phyloP scores from a whole-genome alignment of 2,797 vertebrate species.

The Benthosema pterotum region DNA sequence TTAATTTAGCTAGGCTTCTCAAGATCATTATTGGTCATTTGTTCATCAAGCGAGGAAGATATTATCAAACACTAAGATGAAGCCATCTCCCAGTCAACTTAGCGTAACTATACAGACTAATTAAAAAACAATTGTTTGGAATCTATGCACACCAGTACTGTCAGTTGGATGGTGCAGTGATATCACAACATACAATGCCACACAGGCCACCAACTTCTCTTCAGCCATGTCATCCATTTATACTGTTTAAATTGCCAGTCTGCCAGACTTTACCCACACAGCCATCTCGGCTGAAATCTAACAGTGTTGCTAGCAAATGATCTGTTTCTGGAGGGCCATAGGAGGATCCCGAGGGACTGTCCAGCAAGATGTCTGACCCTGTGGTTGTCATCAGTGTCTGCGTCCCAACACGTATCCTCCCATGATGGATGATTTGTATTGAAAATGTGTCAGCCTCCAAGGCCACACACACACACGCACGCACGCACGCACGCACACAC shows the following conservation, averaged over 20 bases:
- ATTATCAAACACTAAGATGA: too few relatives aligned
- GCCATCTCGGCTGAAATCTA: neutral
- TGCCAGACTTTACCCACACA: neutral
- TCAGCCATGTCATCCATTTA: too few relatives aligned
- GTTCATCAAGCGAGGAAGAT: too few relatives aligned
- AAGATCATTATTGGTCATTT: neutral
- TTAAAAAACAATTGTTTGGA: too few relatives aligned
- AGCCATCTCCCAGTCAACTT: too few relatives aligned
- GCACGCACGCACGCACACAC: constrained; percentile 6
- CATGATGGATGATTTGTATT: constrained; percentile 64
- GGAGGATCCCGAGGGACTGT: constrained; percentile 29
- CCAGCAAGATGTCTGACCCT: constrained; percentile 43
- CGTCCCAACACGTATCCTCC: constrained; percentile 42
- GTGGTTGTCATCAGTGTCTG: constrained; percentile 43
- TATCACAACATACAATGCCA: too few relatives aligned
- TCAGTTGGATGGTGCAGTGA: too few relatives aligned
- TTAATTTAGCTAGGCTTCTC: constrained; percentile 10
- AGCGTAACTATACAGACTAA: too few relatives aligned
- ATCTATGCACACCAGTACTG: too few relatives aligned
- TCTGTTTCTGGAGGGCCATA: constrained; percentile 22
- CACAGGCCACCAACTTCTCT: too few relatives aligned
- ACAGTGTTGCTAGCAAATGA: constrained; percentile 1
- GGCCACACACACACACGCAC: constrained; percentile 6
- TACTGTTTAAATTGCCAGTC: neutral
- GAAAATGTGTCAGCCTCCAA: constrained; percentile 42